Percentiles rank a stretch among this genome's conserved stretches.
These are phyloP conservation scores for Pararge aegeria DNA, from an alignment of 1,140 invertebrate genomes.

Conservation along the genomic window DNA sequence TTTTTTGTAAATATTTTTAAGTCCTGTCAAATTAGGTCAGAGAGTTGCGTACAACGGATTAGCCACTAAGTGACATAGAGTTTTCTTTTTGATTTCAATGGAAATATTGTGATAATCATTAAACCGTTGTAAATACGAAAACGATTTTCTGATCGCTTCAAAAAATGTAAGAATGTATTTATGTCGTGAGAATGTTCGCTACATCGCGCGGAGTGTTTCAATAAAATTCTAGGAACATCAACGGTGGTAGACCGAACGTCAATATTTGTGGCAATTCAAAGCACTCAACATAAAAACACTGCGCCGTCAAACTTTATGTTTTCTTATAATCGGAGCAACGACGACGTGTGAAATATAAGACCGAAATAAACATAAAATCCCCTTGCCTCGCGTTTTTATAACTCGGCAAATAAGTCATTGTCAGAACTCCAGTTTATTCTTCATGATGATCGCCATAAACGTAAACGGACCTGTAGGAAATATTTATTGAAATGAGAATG, in stretches of 20 bases:
- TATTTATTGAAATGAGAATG: conserved; percentile 50
- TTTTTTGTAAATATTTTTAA: too few species aligned
- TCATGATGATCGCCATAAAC: conserved; percentile 56
- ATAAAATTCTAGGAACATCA: background rate
- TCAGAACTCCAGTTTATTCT: conserved; percentile 51
- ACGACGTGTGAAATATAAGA: conserved; percentile 64
- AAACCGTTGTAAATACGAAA: too few species aligned
- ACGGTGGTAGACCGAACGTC: background rate
- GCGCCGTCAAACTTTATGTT: conserved; percentile 43
- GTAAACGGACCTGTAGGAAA: conserved; percentile 39
- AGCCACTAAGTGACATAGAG: too few species aligned
- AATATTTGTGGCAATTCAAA: conserved; percentile 13
- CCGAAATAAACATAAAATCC: conserved; percentile 63
- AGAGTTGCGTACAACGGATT: too few species aligned
- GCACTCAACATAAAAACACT: conserved; percentile 22
- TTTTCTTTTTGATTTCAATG: too few species aligned
- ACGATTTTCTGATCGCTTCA: too few species aligned
- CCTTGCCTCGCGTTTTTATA: conserved; percentile 48
- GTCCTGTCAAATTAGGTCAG: too few species aligned
- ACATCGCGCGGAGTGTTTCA: background rate
- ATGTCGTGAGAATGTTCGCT: background rate
- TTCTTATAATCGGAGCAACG: conserved; percentile 55
- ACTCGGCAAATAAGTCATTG: conserved; percentile 68
- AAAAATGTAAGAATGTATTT: background rate
- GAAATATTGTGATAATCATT: too few species aligned